Base-by-base conservation (phyloP, 2,888 invertebrate species). In the Strigamia maritima region DNA sequence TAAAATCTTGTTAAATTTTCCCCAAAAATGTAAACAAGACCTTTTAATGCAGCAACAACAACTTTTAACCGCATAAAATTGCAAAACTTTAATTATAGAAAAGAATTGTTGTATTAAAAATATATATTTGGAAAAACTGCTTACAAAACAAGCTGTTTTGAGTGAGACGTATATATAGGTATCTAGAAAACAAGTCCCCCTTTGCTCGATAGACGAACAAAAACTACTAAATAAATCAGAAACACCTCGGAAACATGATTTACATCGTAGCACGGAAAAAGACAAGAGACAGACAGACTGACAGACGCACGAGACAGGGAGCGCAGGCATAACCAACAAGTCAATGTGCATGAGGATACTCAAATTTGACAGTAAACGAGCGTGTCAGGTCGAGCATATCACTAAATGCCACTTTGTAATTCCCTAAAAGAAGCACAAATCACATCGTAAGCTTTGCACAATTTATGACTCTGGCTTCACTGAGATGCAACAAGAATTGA, bases 341-440 rank as follows among this genome's bases (percentile, higher is more conserved):
- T 44, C 44, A 44, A 44, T 44, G 44, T 44, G 44, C 44, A 44
- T 44, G 44, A 44, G 44, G 44, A 44, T 44, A 49, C 77, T 77
- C 78, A 78, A 78, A 78, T 78, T 78, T 78, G 78, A 78, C 78
- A 78, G 28, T 78, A 78, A 78, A 78, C 78, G 78, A 78, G 78
- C 78, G 31, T 78, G 78, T 78, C 78, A 78, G 78, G 78, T 65
- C 65, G 24, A n/a, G 38, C 26, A 31, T 78, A 78, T 78, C 78
- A 65, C 78, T 78, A 78, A 78, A 78, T 78, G 78, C 78, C 78
- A 78, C 40, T 78, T 78, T 78, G 78, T 78, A 78, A 78, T 78
- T 78, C 78, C 44, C 31, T 54, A 78, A 78, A 78, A 78, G 78
- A 78, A 60, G 78, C 65, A 65, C 78, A 78, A 78, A 78, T 78